Evolutionary conservation across 2,888 invertebrate genomes (phyloP), one percentile per base, ranked within the genome.

Genomic region (Tupiocoris notatus): DNA sequence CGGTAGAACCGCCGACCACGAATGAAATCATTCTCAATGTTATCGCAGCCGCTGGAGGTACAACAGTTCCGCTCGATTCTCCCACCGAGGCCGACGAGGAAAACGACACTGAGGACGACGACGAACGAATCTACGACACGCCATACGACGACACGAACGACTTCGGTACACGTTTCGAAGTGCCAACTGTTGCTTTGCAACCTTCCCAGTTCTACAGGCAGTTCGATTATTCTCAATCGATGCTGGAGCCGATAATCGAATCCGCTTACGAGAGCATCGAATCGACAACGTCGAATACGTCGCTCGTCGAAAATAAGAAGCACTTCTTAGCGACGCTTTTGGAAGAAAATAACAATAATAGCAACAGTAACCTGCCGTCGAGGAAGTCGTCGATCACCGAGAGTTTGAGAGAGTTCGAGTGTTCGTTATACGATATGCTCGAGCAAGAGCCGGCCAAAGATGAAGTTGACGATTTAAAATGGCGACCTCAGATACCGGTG

Each of bases 311-410:
- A 23, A 75, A 67, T 23, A 75, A 75, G 22, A 58, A 54, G n/a
- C n/a, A 24, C 22, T 75, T 75, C 23, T 61, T 75, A 16, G 75
- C 75, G 17, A 54, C 67, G 1, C 59, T 67, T 2, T 39, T 75
- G 17, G 67, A 59, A 20, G 75, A 66, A 1, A 62, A 59, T 21
- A 75, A 75, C 75, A 63, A 54, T 54, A 63, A 23, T 56, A 18
- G 18, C 1, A n/a, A 2, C 2, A 57, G 20, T 24, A 67, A 39
- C 22, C 1, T 67, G 25, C 65, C 63, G 17, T 78, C 78, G 17
- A 77, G 78, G 22, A 68, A 74, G 25, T 77, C 78, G 6, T 78
- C 78, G n/a, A 78, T 78, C n/a, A 78, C 78, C 9, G 78, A 78
- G 39, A 77, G 77, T 16, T 67, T 78, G 25, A 63, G 73, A 17